A percentile compares a stretch with the other conserved stretches of the same genome.
Evolutionary conservation across 2,888 invertebrate genomes (phyloP).

Genomic region (Poecilobothrus nobilitatus): DNA sequence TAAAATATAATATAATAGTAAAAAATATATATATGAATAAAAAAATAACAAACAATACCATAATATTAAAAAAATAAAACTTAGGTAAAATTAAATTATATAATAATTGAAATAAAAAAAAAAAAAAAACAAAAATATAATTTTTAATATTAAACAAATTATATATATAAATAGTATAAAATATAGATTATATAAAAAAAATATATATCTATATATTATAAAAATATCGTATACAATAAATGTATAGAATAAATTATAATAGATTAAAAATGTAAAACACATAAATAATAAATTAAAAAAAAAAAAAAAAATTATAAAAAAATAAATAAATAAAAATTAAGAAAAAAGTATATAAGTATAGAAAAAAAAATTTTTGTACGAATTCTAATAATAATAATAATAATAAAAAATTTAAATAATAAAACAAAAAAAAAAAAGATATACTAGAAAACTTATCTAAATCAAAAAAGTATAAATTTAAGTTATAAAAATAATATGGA

Average conservation of each 20-base stretch:
- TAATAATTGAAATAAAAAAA: no score
- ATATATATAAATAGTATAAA: no score
- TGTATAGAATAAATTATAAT: not conserved
- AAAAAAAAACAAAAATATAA: no score
- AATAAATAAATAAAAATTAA: conserved; percentile 2
- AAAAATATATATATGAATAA: no score
- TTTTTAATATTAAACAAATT: no score
- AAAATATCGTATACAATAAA: not conserved
- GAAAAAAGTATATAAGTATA: not conserved
- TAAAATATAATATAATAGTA: no score
- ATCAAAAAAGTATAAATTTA: not conserved
- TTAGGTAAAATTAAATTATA: no score
- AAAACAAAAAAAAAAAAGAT: not conserved
- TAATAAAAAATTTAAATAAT: not conserved
- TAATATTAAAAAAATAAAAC: no score
- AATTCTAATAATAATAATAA: not conserved
- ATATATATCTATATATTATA: not conserved
- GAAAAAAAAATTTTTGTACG: not conserved
- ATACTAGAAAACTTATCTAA: not conserved
- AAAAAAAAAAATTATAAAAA: not conserved
- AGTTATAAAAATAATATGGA: no score
- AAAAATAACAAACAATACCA: no score
- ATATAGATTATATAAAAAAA: not conserved
- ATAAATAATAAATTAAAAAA: not conserved
- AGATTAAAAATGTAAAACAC: not conserved